A percentile compares a stretch with the other conserved stretches of the same genome.
phyloP scores from a whole-genome alignment of 30 jellyfish, hydroid and myxozoan species.

The Mastigias papua region DNA sequence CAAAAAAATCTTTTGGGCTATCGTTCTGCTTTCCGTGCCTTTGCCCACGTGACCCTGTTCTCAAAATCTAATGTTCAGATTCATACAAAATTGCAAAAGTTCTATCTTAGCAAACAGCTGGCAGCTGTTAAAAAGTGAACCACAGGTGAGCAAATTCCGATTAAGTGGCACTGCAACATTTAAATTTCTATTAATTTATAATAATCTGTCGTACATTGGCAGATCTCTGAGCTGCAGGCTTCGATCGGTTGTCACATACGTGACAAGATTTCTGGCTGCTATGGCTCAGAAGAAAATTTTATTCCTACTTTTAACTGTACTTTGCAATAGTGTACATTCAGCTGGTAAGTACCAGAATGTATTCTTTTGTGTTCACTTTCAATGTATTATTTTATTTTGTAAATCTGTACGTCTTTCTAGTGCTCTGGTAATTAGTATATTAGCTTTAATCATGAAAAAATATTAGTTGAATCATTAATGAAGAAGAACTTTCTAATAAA shows the following conservation, averaged over 20 bases:
- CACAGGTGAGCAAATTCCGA: slow-evolving; percentile 34
- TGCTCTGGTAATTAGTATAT: too few species aligned
- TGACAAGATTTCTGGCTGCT: not conserved
- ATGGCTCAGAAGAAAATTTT: slow-evolving; percentile 17
- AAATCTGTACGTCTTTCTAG: too few species aligned
- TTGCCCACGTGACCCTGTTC: too few species aligned
- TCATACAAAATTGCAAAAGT: slow-evolving; percentile 3
- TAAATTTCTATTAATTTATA: not conserved
- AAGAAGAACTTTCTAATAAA: too few species aligned
- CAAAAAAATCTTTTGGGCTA: too few species aligned
- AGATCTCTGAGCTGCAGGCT: slow-evolving; percentile 14
- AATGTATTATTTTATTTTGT: not conserved
- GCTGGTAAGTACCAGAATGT: slow-evolving; percentile 47
- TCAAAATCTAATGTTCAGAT: not conserved
- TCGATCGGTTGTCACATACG: not conserved
- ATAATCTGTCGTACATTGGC: not conserved
- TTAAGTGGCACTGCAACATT: not conserved
- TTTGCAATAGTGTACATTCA: slow-evolving; percentile 59
- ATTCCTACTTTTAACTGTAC: slow-evolving; percentile 27
- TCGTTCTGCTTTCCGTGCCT: too few species aligned
- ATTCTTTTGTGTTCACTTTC: not conserved
- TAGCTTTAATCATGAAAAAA: too few species aligned
- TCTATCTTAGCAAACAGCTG: slow-evolving; percentile 3
- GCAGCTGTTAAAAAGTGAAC: slow-evolving; percentile 22
- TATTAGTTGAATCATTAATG: too few species aligned